Base-by-base conservation (phyloP, 2,797 vertebrate species). In the Anolis apletophallus region DNA sequence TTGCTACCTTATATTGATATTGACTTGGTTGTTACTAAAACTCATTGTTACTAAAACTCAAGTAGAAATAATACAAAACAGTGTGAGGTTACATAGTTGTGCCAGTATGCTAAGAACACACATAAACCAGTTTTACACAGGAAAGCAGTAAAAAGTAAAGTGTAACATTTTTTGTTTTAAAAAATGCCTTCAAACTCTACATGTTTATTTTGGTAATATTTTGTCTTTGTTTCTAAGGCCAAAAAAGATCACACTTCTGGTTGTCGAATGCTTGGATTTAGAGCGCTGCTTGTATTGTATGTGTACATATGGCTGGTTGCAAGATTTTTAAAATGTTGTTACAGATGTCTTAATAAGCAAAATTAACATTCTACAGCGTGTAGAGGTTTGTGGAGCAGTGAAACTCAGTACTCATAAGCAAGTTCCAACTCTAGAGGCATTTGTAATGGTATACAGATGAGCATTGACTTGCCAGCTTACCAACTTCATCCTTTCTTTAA, bases 381-480 rank as follows among this genome's bases (percentile, higher is more conserved):
- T 34, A 21, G 4, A 2, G 1, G 61, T 3, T 29, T 2, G 81
- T 52, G 67, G 11, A 29, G 69, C 14, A 26, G 34, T 46, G 54
- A 83, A 83, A 50, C 46, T 75, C 76, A 74, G 26, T 12, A 67
- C 81, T 69, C 50, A 81, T 72, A 88, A 90, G 81, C 74, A 71
- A 77, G n/a, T 6, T 88, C 57, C 88, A 80, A 90, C 81, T 81
- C 89, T 34, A 81, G 79, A 93, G 50, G 74, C 81, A 71, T 91
- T 95, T 91, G 83, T 91, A 88, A 93, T 93, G 91, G 88, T 90
- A 84, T 32, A n/a, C 93, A 92, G 86, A 81, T 88, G 79, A 92
- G 90, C 76, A 64, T 69, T 81, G 74, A 72, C 54, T 19, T 87
- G 68, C 54, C 32, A 84, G 71, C 73, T 92, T 77, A 68, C 84